A percentile compares a stretch with the other conserved stretches of the same genome.
phyloP scores from a whole-genome alignment of 2,113 vertebrate species.

The Seriola rivoliana region DNA sequence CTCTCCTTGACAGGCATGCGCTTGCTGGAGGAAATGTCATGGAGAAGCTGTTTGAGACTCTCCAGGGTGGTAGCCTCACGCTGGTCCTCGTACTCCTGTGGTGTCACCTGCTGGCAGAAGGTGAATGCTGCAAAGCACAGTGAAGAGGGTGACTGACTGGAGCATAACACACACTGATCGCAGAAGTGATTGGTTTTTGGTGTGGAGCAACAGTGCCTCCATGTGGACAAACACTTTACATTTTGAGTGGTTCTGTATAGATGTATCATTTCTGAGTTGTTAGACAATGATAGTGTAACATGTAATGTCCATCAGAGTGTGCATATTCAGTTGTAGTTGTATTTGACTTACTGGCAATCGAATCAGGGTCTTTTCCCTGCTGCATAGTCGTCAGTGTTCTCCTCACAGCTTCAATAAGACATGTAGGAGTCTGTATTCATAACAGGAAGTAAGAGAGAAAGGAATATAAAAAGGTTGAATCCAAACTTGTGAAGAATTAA shows the following conservation, averaged over 20 bases:
- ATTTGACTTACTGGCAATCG: conserved; percentile 79
- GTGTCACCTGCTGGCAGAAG: conserved; percentile 87
- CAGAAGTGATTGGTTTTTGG: background rate
- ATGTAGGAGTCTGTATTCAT: conserved; percentile 82
- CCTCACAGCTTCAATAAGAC: conserved; percentile 85
- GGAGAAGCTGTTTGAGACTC: conserved; percentile 82
- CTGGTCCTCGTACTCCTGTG: conserved; percentile 86
- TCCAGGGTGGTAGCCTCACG: conserved; percentile 78
- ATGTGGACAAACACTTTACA: conserved; percentile 6
- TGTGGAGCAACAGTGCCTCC: conserved; percentile 15
- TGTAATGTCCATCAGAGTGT: background rate
- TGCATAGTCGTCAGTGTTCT: conserved; percentile 85
- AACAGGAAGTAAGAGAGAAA: background rate
- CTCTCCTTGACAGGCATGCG: conserved; percentile 82
- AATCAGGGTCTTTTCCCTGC: conserved; percentile 85
- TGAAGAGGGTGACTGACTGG: background rate
- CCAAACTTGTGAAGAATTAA: background rate
- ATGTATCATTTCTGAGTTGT: background rate
- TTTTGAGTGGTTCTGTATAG: background rate
- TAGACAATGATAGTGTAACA: background rate
- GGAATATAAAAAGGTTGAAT: background rate
- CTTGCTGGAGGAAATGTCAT: conserved; percentile 75
- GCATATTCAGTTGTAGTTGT: background rate
- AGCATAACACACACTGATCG: background rate
- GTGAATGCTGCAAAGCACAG: conserved; percentile 83